Evolutionary conservation across 2,113 vertebrate genomes (phyloP), one percentile per base, ranked within the genome.

Genomic region (Mobula birostris): DNA sequence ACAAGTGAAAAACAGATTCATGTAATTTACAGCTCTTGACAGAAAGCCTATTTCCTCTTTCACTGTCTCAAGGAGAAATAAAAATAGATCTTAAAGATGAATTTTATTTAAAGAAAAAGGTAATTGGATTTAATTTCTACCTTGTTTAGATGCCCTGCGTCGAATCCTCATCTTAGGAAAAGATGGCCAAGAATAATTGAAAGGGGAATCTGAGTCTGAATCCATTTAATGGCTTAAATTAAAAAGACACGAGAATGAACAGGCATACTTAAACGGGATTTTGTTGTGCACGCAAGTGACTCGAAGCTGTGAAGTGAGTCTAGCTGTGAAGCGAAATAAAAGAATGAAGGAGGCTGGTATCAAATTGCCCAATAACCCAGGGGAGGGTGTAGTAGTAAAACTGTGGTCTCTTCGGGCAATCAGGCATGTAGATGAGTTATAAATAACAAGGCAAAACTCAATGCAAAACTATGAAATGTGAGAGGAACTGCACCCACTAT

Each of bases 161-260:
- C 97, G 97, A 96, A 99, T 99, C 98, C 97, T 98, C 98, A 98
- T 98, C 96, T 97, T 99, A 94, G 99, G 98, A 94, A 99, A 99
- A 85, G 98, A 98, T 94, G 99, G 99, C 99, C 99, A 99, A 80
- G 99, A 99, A 96, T 99, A 99, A 97, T 99, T 99, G 96, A 99
- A 99, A 94, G 99, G 99, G 95, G 98, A 99, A 95, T 99, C 99
- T 0, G 98, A 99, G 95, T 99, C 99, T 70, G 99, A 99, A 95
- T 99, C 99, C 99, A 99, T 99, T 95, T 68, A 5, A 94, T 95
- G 82, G 82, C 94, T 94, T 94, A 95, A 96, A 96, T 94, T 94
- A 94, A 94, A 95, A 94, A 95, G 36, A 95, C 95, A 87, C 24
- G 58, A 94, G 32, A 74, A 48, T 93, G 66, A 93, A 76, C 79